A percentile compares a stretch with the other conserved stretches of the same genome.
These are phyloP conservation scores for Bradypodion pumilum DNA, from an alignment of 2,797 vertebrate species.

Conservation along the genomic window DNA sequence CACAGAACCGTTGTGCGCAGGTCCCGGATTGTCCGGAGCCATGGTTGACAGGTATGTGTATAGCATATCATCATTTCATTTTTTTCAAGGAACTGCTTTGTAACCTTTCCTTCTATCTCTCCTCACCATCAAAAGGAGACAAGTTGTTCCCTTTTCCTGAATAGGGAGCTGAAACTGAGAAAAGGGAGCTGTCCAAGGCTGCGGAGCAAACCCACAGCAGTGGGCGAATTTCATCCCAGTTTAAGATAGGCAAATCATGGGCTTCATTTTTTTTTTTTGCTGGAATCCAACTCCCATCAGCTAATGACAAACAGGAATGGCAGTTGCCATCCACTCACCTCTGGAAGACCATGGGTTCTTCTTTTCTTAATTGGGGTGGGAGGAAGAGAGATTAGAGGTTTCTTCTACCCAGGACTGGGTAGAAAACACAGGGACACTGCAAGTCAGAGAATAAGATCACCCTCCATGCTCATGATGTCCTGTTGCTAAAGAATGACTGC, in stretches of 20 bases:
- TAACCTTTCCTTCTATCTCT: too few species aligned
- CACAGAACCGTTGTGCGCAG: too few species aligned
- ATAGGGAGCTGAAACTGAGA: not conserved
- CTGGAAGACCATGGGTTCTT: not conserved
- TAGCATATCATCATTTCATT: not conserved
- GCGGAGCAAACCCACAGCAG: not conserved
- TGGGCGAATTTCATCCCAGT: not conserved
- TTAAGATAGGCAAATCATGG: not conserved
- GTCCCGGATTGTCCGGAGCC: too few species aligned
- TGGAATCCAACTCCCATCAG: not conserved
- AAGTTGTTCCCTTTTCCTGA: not conserved
- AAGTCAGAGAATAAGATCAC: not conserved
- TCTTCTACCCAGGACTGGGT: not conserved
- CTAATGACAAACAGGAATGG: not conserved
- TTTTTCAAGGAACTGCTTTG: not conserved
- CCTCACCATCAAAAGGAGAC: not conserved
- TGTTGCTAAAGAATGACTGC: not conserved
- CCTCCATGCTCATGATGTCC: not conserved
- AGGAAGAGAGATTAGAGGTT: too few species aligned
- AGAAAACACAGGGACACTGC: not conserved
- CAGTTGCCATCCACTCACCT: not conserved
- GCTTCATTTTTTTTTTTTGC: not conserved
- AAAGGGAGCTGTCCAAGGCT: not conserved
- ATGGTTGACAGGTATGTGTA: too few species aligned
- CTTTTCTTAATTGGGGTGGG: too few species aligned